phyloP scores from a whole-genome alignment of 92 coral and sea anemone genomes.

The Pocillopora meandrina region DNA sequence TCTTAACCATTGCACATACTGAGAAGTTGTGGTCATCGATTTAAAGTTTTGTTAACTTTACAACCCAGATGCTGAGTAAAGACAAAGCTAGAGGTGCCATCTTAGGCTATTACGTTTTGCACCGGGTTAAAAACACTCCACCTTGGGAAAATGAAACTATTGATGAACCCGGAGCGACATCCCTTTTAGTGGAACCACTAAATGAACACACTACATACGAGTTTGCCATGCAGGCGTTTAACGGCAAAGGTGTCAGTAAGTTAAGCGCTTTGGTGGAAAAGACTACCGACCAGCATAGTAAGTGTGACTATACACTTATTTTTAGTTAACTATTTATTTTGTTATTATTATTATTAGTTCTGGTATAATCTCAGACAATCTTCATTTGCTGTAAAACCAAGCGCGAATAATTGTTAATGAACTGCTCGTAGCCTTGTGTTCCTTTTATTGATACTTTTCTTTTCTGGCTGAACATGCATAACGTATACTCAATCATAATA shows the following conservation, averaged over 20 bases:
- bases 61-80: slow-evolving; percentile 5
- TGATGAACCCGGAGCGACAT: background rate
- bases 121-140: background rate
- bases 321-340: background rate
- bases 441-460: too few relatives aligned
- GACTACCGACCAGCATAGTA: background rate
- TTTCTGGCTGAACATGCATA: too few relatives aligned
- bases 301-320: background rate
- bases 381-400: too few relatives aligned
- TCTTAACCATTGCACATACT: too few relatives aligned
- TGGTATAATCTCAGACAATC: too few relatives aligned
- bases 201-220: background rate
- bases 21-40: too few relatives aligned
- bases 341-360: too few relatives aligned
- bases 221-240: slow-evolving; percentile 27
- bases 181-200: background rate
- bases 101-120: slow-evolving; percentile 2
- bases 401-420: too few relatives aligned
- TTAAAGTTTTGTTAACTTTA: background rate
- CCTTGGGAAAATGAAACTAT: background rate
- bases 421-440: too few relatives aligned
- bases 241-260: slow-evolving; percentile 15
- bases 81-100: slow-evolving; percentile 14
- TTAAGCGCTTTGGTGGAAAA: background rate
- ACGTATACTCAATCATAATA: too few relatives aligned